Conservation (phyloP, 2,888 invertebrate genomes). For the Pseudanteris insignis region DNA sequence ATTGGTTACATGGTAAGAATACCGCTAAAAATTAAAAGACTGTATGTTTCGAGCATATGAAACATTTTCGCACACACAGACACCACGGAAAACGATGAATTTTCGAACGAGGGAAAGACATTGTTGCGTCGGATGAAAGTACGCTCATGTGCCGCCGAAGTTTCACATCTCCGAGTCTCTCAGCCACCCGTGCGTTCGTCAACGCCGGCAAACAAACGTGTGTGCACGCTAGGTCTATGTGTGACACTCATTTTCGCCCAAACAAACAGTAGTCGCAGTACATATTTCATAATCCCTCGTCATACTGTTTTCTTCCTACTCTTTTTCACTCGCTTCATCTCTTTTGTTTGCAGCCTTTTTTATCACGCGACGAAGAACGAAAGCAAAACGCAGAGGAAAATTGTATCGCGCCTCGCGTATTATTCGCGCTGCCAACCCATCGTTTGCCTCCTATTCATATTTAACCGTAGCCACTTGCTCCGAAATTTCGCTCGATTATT, state of each 20-base stretch:
- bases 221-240: conserved; percentile 26
- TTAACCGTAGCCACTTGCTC: conserved; percentile 22
- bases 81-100: conserved; percentile 31
- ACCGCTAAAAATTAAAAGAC: too few relatives aligned
- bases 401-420: conserved; percentile 10
- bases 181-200: conserved; percentile 21
- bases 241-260: conserved; percentile 40
- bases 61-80: conserved; percentile 1
- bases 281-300: conserved; percentile 42
- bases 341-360: conserved; percentile 3
- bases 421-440: conserved; percentile 19
- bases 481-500: too few relatives aligned
- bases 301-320: conserved; percentile 29
- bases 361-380: conserved; percentile 8
- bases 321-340: conserved; percentile 16
- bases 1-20: too few relatives aligned
- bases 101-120: conserved; percentile 50
- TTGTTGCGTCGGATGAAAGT: conserved; percentile 52
- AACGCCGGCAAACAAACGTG: conserved; percentile 2
- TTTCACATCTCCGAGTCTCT: conserved; percentile 6
- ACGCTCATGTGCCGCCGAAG: conserved; percentile 39
- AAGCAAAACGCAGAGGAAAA: too few relatives aligned
- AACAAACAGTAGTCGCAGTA: conserved; percentile 39
- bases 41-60: conserved; percentile 15
- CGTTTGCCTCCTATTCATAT: conserved; percentile 14